Conservation (phyloP, 2,888 invertebrate genomes). For the Napeogenes sylphis region DNA sequence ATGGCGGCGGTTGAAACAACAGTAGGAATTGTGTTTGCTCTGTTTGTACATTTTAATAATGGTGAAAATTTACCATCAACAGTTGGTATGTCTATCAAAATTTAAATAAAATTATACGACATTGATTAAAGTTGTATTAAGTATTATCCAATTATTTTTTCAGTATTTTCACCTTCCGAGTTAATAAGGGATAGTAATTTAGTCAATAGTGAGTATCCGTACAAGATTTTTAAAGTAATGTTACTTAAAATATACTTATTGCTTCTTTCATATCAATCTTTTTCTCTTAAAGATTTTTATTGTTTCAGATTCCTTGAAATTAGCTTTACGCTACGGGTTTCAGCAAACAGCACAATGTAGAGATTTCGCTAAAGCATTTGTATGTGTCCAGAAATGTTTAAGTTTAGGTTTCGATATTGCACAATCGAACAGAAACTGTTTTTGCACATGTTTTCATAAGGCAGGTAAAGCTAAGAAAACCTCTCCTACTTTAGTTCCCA, state of each 20-base stretch:
- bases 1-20: slow-evolving; percentile 1
- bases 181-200: slow-evolving; percentile 2
- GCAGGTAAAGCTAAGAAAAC: slow-evolving; percentile 38
- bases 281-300: neutral
- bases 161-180: slow-evolving; percentile 25
- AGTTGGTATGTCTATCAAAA: slow-evolving; percentile 15
- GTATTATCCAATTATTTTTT: slow-evolving; percentile 6
- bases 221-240: neutral
- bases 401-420: slow-evolving; percentile 51
- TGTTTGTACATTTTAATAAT: neutral
- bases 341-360: slow-evolving; percentile 50
- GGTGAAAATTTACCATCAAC: slow-evolving; percentile 8
- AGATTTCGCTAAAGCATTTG: slow-evolving; percentile 46
- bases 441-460: slow-evolving; percentile 52
- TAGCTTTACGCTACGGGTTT: slow-evolving; percentile 54
- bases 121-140: neutral
- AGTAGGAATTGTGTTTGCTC: neutral
- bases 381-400: slow-evolving; percentile 56
- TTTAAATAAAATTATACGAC: neutral
- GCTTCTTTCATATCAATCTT: neutral
- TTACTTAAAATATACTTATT: too few relatives aligned
- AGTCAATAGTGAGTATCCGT: slow-evolving; percentile 18
- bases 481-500: slow-evolving; percentile 12
- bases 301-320: slow-evolving; percentile 29
- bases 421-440: slow-evolving; percentile 49